phyloP scores from a whole-genome alignment of 2,797 vertebrate species.

The Decapterus maruadsi region DNA sequence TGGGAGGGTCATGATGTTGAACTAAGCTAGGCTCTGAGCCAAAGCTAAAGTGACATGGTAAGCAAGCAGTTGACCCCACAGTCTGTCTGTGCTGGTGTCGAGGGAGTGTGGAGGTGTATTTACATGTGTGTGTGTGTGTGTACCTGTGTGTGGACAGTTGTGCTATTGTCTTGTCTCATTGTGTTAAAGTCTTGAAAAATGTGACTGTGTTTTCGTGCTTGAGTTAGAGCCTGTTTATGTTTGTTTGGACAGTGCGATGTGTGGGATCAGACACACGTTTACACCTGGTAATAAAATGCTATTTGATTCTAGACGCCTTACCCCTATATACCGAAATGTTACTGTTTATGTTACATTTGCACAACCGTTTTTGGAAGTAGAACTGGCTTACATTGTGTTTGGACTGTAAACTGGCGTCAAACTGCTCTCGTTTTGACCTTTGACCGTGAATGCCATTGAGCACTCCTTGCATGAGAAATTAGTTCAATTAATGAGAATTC shows the following conservation, averaged over 20 bases:
- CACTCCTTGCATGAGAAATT: not conserved
- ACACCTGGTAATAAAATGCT: not conserved
- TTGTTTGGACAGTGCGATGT: conserved; percentile 9
- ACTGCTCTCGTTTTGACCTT: not conserved
- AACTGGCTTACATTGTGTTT: not conserved
- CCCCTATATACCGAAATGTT: too few relatives aligned
- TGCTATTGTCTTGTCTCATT: not conserved
- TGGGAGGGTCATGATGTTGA: conserved; percentile 46
- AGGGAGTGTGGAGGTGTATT: conserved; percentile 22
- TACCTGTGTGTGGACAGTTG: not conserved
- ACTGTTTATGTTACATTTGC: not conserved
- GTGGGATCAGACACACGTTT: not conserved
- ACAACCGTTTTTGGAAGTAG: not conserved
- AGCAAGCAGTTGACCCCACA: conserved; percentile 60
- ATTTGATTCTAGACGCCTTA: not conserved
- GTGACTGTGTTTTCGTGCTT: conserved; percentile 6
- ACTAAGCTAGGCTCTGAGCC: conserved; percentile 51
- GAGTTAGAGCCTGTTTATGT: conserved; percentile 5
- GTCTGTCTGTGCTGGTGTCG: conserved; percentile 45
- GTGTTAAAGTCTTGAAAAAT: conserved; percentile 18
- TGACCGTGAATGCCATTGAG: not conserved
- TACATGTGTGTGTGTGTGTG: conserved; percentile 27
- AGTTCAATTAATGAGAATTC: not conserved
- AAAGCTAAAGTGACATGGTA: conserved; percentile 63
- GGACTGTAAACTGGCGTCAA: not conserved